These are phyloP conservation scores for Diachasma alloeum DNA, from an alignment of 1,140 invertebrate genomes.

Conservation along the genomic window DNA sequence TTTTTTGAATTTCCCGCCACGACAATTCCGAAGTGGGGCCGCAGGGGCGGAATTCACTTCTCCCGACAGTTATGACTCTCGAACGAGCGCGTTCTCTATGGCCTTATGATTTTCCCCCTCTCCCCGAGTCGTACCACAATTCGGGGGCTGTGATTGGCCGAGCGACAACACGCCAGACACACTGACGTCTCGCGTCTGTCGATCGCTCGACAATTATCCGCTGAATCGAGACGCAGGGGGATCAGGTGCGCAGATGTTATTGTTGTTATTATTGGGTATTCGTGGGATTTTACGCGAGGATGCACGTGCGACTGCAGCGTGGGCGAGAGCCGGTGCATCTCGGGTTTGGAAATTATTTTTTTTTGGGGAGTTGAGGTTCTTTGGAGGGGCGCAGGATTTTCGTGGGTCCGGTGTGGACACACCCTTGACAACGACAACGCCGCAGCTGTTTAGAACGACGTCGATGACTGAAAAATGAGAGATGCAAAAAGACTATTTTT, in stretches of 20 bases:
- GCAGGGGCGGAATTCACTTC: no score
- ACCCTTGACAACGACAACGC: no score
- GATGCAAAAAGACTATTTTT: no score
- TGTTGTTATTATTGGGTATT: neutral
- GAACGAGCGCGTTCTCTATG: neutral
- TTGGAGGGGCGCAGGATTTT: no score
- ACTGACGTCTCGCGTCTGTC: neutral
- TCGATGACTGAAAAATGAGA: no score
- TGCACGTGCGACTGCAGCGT: neutral
- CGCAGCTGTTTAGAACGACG: no score
- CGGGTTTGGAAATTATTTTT: no score
- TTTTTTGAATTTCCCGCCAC: neutral
- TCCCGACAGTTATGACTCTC: neutral
- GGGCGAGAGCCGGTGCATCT: neutral
- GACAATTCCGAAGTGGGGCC: no score
- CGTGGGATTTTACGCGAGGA: neutral
- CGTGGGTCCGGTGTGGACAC: no score
- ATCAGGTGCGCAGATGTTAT: neutral
- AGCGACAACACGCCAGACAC: slow-evolving; percentile 24
- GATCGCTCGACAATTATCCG: slow-evolving; percentile 18
- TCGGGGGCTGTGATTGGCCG: slow-evolving; percentile 1
- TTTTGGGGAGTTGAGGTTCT: no score
- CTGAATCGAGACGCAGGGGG: neutral
- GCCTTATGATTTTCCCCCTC: neutral
- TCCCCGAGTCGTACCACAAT: slow-evolving; percentile 23